Conservation (phyloP, 37 sponge, comb jelly and placozoan species). For the Dysidea cf. avara region DNA sequence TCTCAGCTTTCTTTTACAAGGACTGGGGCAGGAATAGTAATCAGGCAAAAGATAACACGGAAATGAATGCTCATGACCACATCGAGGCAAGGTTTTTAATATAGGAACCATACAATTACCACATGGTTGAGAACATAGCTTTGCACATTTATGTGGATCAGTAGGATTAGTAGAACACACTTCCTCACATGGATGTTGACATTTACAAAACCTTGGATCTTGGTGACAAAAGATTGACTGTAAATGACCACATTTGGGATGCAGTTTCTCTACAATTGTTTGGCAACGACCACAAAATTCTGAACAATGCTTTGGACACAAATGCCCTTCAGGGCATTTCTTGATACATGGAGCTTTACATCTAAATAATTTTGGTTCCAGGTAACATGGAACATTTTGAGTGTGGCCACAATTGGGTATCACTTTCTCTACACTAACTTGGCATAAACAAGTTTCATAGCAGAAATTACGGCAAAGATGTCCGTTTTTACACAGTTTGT, state of each 20-base stretch:
- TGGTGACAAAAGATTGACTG: slow-evolving; percentile 40
- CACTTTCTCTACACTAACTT: slow-evolving; percentile 7
- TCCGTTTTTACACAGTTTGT: slow-evolving; percentile 21
- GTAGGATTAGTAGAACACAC: slow-evolving; percentile 28
- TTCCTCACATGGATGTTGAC: slow-evolving; percentile 26
- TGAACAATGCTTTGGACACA: slow-evolving; percentile 21
- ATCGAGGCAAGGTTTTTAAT: too few species aligned
- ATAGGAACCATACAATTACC: too few species aligned
- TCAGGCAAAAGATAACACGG: too few species aligned
- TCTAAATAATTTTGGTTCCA: slow-evolving; percentile 12
- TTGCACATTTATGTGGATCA: too few species aligned
- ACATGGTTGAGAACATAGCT: slow-evolving; percentile 27
- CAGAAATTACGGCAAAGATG: slow-evolving; percentile 29
- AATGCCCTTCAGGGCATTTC: slow-evolving; percentile 31
- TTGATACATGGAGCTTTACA: slow-evolving; percentile 40
- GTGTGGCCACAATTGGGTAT: too few species aligned
- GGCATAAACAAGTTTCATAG: slow-evolving; percentile 26
- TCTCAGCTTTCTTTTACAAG: slow-evolving; percentile 24
- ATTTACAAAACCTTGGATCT: slow-evolving; percentile 17
- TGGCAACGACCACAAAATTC: slow-evolving; percentile 23
- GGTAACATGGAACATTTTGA: too few species aligned
- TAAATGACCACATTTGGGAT: slow-evolving; percentile 51
- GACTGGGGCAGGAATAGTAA: too few species aligned
- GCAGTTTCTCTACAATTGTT: slow-evolving; percentile 11
- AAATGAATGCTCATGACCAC: too few species aligned